phyloP scores from a whole-genome alignment of 2,113 vertebrate genomes.

The Chelonoidis abingdonii region DNA sequence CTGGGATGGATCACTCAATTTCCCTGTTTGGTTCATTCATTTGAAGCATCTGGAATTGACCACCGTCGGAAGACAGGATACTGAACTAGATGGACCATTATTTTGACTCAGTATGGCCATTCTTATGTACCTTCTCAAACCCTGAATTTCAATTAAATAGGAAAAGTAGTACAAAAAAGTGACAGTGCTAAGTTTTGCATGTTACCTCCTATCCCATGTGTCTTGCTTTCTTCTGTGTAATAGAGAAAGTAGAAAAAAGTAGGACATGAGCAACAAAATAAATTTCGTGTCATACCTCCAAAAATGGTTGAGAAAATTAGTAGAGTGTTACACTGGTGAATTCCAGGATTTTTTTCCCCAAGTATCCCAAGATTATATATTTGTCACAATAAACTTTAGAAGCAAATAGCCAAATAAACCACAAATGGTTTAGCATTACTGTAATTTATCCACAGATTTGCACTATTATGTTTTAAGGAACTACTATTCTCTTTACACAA shows the following conservation, averaged over 20 bases:
- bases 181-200: background rate
- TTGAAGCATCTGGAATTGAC: background rate
- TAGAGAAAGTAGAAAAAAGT: background rate
- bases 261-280: background rate
- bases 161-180: background rate
- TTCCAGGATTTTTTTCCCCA: background rate
- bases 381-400: background rate
- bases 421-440: background rate
- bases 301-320: background rate
- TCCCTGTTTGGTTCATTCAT: too few relatives aligned
- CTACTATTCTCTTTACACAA: background rate
- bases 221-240: background rate
- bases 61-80: background rate
- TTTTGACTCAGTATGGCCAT: background rate
- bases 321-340: background rate
- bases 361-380: background rate
- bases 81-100: background rate
- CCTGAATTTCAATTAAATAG: background rate
- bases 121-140: background rate
- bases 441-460: background rate
- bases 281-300: background rate
- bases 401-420: background rate
- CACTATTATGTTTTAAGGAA: background rate
- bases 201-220: background rate
- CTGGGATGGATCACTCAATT: background rate